A percentile compares a stretch with the other conserved stretches of the same genome.
These are phyloP conservation scores for Phrynosoma platyrhinos DNA, from an alignment of 2,113 vertebrate genomes.

Conservation along the genomic window DNA sequence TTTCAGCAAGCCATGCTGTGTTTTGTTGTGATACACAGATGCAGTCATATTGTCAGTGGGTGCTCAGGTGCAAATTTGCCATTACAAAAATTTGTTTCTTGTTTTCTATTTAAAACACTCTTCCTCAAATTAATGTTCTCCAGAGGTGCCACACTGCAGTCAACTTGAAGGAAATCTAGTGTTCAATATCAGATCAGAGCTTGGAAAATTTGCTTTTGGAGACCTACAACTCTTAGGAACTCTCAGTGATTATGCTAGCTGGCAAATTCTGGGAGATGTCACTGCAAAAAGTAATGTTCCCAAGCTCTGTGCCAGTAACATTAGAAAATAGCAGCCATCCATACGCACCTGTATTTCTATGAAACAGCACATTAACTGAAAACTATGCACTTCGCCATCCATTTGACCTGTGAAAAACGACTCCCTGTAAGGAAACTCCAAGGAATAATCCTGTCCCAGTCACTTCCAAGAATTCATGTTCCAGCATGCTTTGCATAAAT, in stretches of 20 bases:
- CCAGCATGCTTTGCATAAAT: neutral
- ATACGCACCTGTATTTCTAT: neutral
- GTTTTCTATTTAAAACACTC: too few species aligned
- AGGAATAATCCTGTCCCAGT: too few species aligned
- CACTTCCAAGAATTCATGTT: conserved; percentile 20
- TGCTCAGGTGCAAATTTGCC: neutral
- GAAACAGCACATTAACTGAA: neutral
- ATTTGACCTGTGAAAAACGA: conserved; percentile 2
- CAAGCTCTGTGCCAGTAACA: neutral
- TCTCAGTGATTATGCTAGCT: too few species aligned
- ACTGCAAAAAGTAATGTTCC: too few species aligned
- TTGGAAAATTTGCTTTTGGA: too few species aligned
- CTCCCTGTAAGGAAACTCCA: neutral
- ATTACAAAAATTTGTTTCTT: neutral
- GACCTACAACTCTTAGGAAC: too few species aligned
- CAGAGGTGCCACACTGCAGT: neutral
- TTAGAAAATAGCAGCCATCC: too few species aligned
- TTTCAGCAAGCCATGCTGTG: neutral
- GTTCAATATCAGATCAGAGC: neutral
- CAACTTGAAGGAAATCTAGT: neutral
- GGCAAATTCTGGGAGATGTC: too few species aligned
- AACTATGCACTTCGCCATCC: neutral
- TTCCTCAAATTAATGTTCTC: neutral
- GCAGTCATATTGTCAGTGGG: neutral
- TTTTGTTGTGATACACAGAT: neutral